Percentiles rank a stretch among this genome's conserved stretches.
phyloP scores from a whole-genome alignment of 2,888 invertebrate genomes.

The Zaprionus lineosus region DNA sequence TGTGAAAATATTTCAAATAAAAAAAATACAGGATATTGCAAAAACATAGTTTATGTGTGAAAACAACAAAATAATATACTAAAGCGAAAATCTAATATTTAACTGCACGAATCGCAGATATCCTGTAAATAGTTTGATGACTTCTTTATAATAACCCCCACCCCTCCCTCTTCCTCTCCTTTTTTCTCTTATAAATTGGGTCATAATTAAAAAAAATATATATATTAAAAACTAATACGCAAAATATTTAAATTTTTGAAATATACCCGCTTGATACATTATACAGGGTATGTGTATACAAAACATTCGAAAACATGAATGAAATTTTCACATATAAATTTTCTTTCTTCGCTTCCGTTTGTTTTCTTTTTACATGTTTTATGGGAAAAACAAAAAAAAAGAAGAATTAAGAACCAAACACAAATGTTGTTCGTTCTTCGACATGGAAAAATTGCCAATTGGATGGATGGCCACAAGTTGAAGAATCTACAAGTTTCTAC shows the following conservation, averaged over 20 bases:
- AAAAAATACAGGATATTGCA: too few relatives aligned
- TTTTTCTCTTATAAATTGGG: too few relatives aligned
- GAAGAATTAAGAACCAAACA: conserved; percentile 2
- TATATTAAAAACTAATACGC: conserved; percentile 18
- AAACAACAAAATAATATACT: conserved; percentile 11
- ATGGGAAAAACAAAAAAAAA: conserved; percentile 2
- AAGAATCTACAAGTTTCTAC: too few relatives aligned
- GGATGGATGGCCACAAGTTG: too few relatives aligned
- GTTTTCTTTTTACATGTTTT: conserved; percentile 27
- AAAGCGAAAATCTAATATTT: too few relatives aligned
- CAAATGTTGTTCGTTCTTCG: conserved; percentile 32
- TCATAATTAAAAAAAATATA: conserved; percentile 7
- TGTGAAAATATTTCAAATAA: too few relatives aligned
- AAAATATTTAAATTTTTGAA: too few relatives aligned
- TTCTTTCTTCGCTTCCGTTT: conserved; percentile 26
- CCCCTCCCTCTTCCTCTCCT: too few relatives aligned
- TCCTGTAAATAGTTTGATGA: too few relatives aligned
- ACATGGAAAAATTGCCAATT: conserved; percentile 25
- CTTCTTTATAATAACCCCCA: too few relatives aligned
- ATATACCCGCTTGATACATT: too few relatives aligned
- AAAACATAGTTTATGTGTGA: conserved; percentile 37
- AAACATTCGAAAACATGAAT: conserved; percentile 67
- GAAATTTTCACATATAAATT: conserved; percentile 67
- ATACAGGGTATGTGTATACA: conserved; percentile 14
- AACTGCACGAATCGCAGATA: too few relatives aligned